Evolutionary conservation across 2,797 vertebrate genomes (phyloP).

Genomic region (Podarcis siculus): DNA sequence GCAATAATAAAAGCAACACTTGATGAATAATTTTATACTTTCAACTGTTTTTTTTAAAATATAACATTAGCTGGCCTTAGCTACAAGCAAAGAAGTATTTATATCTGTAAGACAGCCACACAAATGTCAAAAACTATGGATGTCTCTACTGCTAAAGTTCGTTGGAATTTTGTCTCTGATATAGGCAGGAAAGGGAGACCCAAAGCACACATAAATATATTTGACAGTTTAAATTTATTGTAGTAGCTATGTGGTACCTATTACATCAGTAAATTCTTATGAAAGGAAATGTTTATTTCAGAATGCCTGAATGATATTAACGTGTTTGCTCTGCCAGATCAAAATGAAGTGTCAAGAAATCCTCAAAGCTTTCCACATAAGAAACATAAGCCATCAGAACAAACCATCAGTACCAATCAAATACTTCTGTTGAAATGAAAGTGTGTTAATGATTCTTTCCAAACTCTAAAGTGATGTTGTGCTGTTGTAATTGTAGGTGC

Average conservation of each 20-base stretch:
- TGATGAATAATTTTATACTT: background rate
- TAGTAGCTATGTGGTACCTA: background rate
- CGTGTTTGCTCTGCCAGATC: background rate
- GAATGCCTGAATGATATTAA: background rate
- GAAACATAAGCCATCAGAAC: background rate
- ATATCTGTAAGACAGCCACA: background rate
- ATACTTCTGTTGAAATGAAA: slow-evolving; percentile 1
- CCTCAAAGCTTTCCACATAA: background rate
- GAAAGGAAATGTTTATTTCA: background rate
- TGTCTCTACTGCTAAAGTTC: background rate
- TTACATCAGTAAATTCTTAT: background rate
- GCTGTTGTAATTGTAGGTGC: background rate
- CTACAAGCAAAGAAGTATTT: background rate
- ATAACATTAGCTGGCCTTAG: background rate
- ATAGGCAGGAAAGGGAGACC: background rate
- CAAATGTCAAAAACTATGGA: background rate
- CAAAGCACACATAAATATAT: background rate
- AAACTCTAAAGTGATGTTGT: background rate
- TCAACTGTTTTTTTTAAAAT: background rate
- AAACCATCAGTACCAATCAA: background rate
- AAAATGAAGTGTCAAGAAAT: background rate
- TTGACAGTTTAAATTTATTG: background rate
- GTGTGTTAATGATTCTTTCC: background rate
- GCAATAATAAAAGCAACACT: background rate
- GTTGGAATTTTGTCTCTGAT: background rate